Evolutionary conservation across 23 tunicate species (phyloP), one percentile per base, ranked within the genome.

Genomic region (Trididemnum miniatum): DNA sequence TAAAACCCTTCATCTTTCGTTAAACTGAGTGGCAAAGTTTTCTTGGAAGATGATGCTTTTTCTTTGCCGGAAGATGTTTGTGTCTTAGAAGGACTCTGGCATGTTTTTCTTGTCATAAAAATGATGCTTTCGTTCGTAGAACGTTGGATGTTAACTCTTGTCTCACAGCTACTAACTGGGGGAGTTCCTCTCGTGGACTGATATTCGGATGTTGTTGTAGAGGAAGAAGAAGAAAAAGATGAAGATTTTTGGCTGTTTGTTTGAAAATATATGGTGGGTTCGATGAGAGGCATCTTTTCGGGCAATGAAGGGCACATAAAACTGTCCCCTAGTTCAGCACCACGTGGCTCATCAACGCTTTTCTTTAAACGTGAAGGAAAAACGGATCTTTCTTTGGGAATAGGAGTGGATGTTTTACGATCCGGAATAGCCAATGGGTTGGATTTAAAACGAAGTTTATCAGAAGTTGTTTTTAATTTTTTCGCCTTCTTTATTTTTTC

Each of bases 301-400:
- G 97, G 97, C 37, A 91, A 35, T 3, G 86, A 37, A 0, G 97
- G 91, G 38, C 84, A 85, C 0, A 71, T 33, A 40, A 86, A 86
- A 34, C 87, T 86, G 72, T 91, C 97, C 44, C 59, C 72, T 52
- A 82, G 63, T 69, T 54, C 9, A 23, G 7, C 31, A 35, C 37
- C 54, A 7, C 12, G 9, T 7, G 54, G 54, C 54, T 44, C 54
- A 15, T 9, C 15, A 15, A 7, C 12, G 9, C 15, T 44, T 44
- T 15, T 44, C 15, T 44, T 44, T 44, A 44, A 15, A 7, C 12
- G 9, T 15, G 12, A 9, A 44, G 9, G 12, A 7, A 7, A 9
- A 15, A 44, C 12, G 5, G 69, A 62, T 25, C 22, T 22, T n/a
- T 69, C 22, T 69, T 33, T 69, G 7, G 75, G 22, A 12, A 12